A percentile compares a stretch with the other conserved stretches of the same genome.
Evolutionary conservation across 2,797 vertebrate species (phyloP).

Genomic region (Notoglanidium macrostoma): DNA sequence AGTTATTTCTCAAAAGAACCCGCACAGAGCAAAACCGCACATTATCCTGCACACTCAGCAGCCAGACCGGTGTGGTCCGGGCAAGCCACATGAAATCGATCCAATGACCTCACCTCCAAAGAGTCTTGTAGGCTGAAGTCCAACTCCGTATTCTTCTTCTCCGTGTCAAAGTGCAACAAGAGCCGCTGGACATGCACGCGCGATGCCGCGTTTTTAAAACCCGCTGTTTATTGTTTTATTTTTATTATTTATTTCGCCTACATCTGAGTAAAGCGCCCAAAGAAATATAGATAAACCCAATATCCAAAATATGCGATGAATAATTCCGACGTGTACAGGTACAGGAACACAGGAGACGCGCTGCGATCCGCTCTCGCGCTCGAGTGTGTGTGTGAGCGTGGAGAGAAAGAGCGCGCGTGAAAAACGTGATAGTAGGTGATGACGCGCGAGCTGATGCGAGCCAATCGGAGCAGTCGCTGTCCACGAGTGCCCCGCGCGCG

Average conservation of each 20-base stretch:
- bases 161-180: slow-evolving; percentile 18
- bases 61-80: neutral
- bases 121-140: slow-evolving; percentile 24
- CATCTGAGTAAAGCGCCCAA: neutral
- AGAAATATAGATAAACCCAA: neutral
- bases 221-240: neutral
- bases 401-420: slow-evolving; percentile 11
- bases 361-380: neutral
- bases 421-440: slow-evolving; percentile 33
- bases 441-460: slow-evolving; percentile 38
- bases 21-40: neutral
- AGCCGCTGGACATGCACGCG: slow-evolving; percentile 20
- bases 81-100: neutral
- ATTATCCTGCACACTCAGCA: neutral
- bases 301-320: neutral
- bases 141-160: slow-evolving; percentile 31
- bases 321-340: neutral
- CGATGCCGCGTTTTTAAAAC: neutral
- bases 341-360: neutral
- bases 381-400: slow-evolving; percentile 17
- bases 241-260: neutral
- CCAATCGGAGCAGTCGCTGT: slow-evolving; percentile 67
- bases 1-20: neutral
- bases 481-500: neutral
- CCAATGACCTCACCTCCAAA: slow-evolving; percentile 42